Conservation (phyloP, 2,888 invertebrate genomes). For the Nephrotoma guestfalica region DNA sequence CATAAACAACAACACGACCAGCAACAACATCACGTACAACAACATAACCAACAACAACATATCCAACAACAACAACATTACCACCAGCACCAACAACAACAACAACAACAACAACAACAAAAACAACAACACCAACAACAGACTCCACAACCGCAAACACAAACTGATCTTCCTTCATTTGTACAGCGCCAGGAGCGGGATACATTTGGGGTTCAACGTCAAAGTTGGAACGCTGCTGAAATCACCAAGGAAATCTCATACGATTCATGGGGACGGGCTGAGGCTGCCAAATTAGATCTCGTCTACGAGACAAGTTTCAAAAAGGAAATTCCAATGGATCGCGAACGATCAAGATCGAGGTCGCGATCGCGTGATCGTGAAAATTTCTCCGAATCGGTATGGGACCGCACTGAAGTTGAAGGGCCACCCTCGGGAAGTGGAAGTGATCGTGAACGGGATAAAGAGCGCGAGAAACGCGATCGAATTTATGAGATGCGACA, state of each 20-base stretch:
- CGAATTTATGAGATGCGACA: constrained; percentile 31
- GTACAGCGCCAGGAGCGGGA: constrained; percentile 57
- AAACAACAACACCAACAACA: constrained; percentile 29
- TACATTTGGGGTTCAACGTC: constrained; percentile 52
- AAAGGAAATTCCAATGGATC: constrained; percentile 25
- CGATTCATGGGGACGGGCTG: constrained; percentile 33
- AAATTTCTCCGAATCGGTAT: constrained; percentile 32
- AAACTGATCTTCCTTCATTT: constrained; percentile 35
- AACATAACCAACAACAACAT: constrained; percentile 41
- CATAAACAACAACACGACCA: constrained; percentile 31
- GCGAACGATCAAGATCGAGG: constrained; percentile 30
- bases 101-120: constrained; percentile 32
- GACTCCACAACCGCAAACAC: not conserved
- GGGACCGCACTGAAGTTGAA: constrained; percentile 33
- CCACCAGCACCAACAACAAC: constrained; percentile 37
- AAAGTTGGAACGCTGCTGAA: constrained; percentile 39
- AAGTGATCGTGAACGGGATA: constrained; percentile 30
- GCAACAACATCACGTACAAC: constrained; percentile 28
- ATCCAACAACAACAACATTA: constrained; percentile 42
- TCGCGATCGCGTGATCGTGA: constrained; percentile 31
- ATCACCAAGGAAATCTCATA: constrained; percentile 36
- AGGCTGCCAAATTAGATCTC: constrained; percentile 31
- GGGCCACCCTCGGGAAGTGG: constrained; percentile 29
- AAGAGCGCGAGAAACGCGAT: constrained; percentile 31
- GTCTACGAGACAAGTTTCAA: constrained; percentile 29